These are phyloP conservation scores for Coptodon rendalli DNA, from an alignment of 2,113 vertebrate species.

Conservation along the genomic window DNA sequence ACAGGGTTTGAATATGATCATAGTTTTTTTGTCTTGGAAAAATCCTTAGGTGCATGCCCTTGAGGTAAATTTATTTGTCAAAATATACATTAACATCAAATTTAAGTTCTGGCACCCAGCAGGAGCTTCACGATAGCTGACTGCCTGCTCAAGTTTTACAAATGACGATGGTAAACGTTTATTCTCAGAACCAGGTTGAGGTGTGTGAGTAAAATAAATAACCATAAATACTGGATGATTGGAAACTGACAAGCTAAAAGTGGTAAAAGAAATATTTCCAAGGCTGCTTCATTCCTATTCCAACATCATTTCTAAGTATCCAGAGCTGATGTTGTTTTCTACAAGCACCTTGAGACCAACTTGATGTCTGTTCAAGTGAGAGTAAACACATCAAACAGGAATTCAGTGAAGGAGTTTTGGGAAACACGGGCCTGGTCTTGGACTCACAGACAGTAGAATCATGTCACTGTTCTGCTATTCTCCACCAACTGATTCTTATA, in stretches of 20 bases:
- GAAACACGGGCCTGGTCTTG: background rate
- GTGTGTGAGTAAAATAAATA: slow-evolving; percentile 8
- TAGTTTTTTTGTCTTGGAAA: background rate
- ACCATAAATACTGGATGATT: slow-evolving; percentile 12
- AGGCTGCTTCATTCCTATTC: background rate
- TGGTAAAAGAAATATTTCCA: background rate
- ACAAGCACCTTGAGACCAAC: background rate
- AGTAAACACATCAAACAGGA: background rate
- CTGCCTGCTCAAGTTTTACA: background rate
- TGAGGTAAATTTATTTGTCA: background rate
- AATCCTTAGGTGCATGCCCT: background rate
- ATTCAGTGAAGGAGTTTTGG: background rate
- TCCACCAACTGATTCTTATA: background rate
- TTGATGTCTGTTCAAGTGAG: background rate
- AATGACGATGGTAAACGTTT: background rate
- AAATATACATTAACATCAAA: background rate
- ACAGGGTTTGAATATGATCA: background rate
- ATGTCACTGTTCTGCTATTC: background rate
- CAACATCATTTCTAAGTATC: background rate
- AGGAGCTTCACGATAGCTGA: background rate
- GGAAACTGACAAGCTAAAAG: background rate
- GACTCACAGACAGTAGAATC: background rate
- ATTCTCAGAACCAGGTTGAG: background rate
- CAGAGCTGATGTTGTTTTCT: background rate
- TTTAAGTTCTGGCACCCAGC: background rate